Evolutionary conservation across 1,140 invertebrate genomes (phyloP), one percentile per base, ranked within the genome.

Genomic region (Drosophila subpulchrella): DNA sequence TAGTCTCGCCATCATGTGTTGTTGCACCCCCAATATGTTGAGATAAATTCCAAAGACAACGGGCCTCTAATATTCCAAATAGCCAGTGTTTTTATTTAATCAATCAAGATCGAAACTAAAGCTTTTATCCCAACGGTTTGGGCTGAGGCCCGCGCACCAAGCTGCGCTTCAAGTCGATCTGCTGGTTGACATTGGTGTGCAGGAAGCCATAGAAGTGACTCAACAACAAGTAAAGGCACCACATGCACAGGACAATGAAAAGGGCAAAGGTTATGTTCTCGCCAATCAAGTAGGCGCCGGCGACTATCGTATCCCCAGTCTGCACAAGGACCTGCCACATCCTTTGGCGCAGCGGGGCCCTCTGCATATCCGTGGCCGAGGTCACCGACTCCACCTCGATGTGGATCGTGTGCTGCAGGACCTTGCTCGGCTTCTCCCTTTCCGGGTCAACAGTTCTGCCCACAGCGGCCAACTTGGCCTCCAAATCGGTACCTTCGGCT

Each of bases 1-100:
- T 58, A 90, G 84, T 75, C 77, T 89, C 24, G 85, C 85, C 50
- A 90, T 89, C 6, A 89, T 89, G 85, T 89, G 84, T 67, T 89
- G 84, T 56, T 89, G 84, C 81, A 90, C 77, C n/a, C 84, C 84
- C 17, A 88, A 67, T 68, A 75, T 88, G 84, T 81, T 88, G 73
- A 78, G 84, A 84, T 86, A 72, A 81, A 61, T 36, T 10, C 34
- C 12, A 48, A 15, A 6, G 30, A 8, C 13, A 36, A 17, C 7
- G 39, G 47, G 24, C 41, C 34, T 54, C 46, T 39, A 41, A 36
- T 41, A 10, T 27, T 39, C 53, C 15, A 17, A 48, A n/a, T 38
- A 10, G 47, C 10, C n/a, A n/a, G 0, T 10, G n/a, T 4, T 53
- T 34, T 36, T 36, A 32, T 50, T 46, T 10, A 53, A 44, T 46